These are phyloP conservation scores for human DNA, from an alignment of 2,113 vertebrate species.

Conservation along the genomic window GRCh38 chr7:107813501-107814000, in stretches of 20 bases:
- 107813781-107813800: background rate
- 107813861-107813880: background rate
- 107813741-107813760: background rate
- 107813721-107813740: background rate
- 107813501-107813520: no score
- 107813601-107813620: no score
- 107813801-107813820: background rate
- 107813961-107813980: background rate
- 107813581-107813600: no score
- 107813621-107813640: no score
- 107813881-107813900: background rate
- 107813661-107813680: background rate
- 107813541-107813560: no score
- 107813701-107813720: background rate
- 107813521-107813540: no score
- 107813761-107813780: background rate
- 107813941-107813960: background rate
- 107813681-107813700: background rate
- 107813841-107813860: background rate
- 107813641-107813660: no score
- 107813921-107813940: constrained; percentile 20
- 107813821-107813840: background rate
- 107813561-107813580: no score
- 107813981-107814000: background rate
- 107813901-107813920: background rate